phyloP scores from a whole-genome alignment of 2,888 invertebrate species.

The Noctua comes region DNA sequence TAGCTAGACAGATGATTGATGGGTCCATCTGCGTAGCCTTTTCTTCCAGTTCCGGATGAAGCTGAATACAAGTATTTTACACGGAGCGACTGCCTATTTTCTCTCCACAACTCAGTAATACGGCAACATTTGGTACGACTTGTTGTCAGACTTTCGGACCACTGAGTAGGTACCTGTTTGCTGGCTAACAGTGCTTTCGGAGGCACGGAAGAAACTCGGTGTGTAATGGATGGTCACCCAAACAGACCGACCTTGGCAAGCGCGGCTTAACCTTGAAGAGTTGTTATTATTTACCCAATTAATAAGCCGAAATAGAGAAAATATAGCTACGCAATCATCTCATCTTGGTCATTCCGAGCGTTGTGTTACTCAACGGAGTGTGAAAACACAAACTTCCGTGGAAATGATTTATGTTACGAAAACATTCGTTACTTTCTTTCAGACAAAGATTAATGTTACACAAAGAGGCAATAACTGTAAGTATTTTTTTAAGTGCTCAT shows the following conservation, averaged over 20 bases:
- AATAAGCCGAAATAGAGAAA: neutral
- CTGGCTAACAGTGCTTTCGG: too few relatives aligned
- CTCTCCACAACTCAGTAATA: too few relatives aligned
- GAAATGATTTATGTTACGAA: slow-evolving; percentile 5
- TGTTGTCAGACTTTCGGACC: neutral
- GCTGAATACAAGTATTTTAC: neutral
- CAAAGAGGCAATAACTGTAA: neutral
- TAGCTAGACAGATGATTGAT: too few relatives aligned
- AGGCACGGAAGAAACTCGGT: neutral
- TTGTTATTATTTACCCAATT: too few relatives aligned
- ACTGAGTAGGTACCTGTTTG: too few relatives aligned
- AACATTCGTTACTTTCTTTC: neutral
- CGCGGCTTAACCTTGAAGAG: neutral
- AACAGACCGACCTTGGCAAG: neutral
- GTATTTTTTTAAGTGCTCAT: neutral
- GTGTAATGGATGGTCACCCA: neutral
- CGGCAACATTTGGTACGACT: neutral
- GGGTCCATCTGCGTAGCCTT: too few relatives aligned
- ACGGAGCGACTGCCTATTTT: too few relatives aligned
- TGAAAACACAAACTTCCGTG: neutral
- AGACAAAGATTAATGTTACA: neutral
- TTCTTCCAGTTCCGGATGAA: neutral
- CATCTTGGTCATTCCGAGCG: neutral
- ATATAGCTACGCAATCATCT: neutral
- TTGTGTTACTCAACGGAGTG: neutral